Evolutionary conservation across 2,797 vertebrate species (phyloP), one percentile per base, ranked within the genome.

Genomic region (Sus cebifrons): DNA sequence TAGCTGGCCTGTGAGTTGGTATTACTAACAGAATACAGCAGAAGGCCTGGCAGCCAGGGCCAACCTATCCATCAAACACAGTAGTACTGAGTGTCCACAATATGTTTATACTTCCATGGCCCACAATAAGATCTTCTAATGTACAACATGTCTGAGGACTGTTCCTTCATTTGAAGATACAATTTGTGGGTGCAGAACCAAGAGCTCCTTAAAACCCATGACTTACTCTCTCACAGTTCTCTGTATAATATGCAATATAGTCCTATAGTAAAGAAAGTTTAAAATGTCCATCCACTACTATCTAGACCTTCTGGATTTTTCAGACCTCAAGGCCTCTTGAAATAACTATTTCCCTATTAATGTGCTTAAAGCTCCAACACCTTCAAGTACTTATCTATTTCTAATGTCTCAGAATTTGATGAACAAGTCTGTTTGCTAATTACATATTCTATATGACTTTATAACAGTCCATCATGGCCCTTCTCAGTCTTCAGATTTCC

Each of bases 391-490:
- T 60, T 32, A 13, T 40, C 13, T 88, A 40, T 89, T 94, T 52
- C 79, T 81, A 65, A 91, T 87, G 44, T 68, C 44, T 68, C 65
- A 91, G 49, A 94, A 79, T 84, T 56, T 75, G 58, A 84, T 74
- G 18, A 71, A 67, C 3, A 60, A 64, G 6, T 73, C 58, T 79
- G 8, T 71, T 93, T 89, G 15, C 60, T 14, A 20, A 49, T 74
- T 88, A 52, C 16, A 62, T 44, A 27, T 27, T 6, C 29, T 65
- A 32, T 88, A 62, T 73, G 17, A 58, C 83, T 90, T 75, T 90
- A 71, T 73, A 54, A 64, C 25, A 68, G 71, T 73, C 29, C 56
- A 40, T 20, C 21, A n/a, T 18, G n/a, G 88, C 23, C 6, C n/a
- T 58, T 75, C 67, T 92, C 15, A 52, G n/a, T 74, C 23, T 81